A percentile compares a stretch with the other conserved stretches of the same genome.
Conservation (phyloP, 2,888 invertebrate genomes). For the Caprella mutica region DNA sequence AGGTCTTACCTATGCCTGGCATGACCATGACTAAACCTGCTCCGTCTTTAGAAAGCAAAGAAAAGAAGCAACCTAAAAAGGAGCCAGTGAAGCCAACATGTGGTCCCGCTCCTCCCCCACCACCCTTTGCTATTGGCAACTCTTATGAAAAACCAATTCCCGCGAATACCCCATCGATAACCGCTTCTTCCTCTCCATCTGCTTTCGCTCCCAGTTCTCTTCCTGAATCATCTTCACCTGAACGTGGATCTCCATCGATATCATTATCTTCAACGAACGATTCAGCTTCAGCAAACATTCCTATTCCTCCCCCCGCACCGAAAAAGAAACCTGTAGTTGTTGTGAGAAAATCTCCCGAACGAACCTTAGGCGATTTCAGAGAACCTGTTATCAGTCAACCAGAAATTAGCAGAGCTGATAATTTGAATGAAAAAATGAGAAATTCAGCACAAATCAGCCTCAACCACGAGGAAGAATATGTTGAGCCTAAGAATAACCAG, state of each 20-base stretch:
- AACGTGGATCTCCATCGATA: constrained; percentile 10
- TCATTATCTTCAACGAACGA: background rate
- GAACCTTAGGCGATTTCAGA: too few species aligned
- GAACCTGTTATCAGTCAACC: too few species aligned
- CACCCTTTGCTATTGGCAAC: constrained; percentile 24
- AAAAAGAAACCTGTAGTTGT: too few species aligned
- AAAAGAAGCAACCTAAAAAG: constrained; percentile 23
- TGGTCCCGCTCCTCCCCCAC: constrained; percentile 32
- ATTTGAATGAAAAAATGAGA: too few species aligned
- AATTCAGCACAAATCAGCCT: too few species aligned
- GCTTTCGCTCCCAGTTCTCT: background rate
- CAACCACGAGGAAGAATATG: too few species aligned
- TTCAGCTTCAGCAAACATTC: constrained; percentile 8
- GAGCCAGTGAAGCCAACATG: constrained; percentile 26
- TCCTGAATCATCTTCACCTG: constrained; percentile 14
- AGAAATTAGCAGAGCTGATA: too few species aligned
- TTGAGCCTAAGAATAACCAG: too few species aligned
- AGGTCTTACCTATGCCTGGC: constrained; percentile 32
- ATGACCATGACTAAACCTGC: constrained; percentile 26
- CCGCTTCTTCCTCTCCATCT: background rate
- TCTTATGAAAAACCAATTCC: background rate
- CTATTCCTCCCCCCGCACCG: constrained; percentile 28
- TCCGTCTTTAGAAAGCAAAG: constrained; percentile 1
- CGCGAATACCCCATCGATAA: background rate
- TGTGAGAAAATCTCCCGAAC: too few species aligned